Conservation (phyloP, 2,888 invertebrate genomes). For the Cosmia pyralina region DNA sequence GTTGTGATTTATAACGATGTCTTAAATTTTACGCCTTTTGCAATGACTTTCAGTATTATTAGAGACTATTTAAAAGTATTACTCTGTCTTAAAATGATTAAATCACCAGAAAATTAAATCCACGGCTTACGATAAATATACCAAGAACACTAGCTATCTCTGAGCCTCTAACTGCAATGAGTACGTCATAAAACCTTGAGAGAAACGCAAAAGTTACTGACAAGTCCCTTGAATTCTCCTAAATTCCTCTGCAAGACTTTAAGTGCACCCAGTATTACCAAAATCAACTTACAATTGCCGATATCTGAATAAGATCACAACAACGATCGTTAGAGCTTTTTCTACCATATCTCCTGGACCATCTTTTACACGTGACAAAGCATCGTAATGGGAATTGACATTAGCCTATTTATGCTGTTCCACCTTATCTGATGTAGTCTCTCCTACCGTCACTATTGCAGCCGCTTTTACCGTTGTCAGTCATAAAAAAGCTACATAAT, state of each 20-base stretch:
- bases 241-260: not conserved
- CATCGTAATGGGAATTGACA: constrained; percentile 84
- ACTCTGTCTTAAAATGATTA: not conserved
- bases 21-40: not conserved
- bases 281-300: constrained; percentile 46
- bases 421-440: constrained; percentile 80
- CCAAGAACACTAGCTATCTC: not conserved
- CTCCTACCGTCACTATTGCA: constrained; percentile 77
- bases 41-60: not conserved
- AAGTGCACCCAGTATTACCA: constrained; percentile 13
- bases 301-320: constrained; percentile 56
- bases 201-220: too few relatives aligned
- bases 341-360: constrained; percentile 70
- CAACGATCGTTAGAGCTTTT: constrained; percentile 60
- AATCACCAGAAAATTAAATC: not conserved
- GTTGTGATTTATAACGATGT: not conserved
- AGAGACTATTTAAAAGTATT: constrained; percentile 2
- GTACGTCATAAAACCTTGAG: not conserved
- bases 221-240: not conserved
- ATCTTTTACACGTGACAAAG: constrained; percentile 86
- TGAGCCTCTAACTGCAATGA: not conserved
- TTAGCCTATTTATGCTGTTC: constrained; percentile 83
- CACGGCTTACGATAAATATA: not conserved
- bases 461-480: constrained; percentile 70
- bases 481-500: constrained; percentile 73